phyloP scores from a whole-genome alignment of 2,113 vertebrate genomes.

The Tricholaema leucomelas region DNA sequence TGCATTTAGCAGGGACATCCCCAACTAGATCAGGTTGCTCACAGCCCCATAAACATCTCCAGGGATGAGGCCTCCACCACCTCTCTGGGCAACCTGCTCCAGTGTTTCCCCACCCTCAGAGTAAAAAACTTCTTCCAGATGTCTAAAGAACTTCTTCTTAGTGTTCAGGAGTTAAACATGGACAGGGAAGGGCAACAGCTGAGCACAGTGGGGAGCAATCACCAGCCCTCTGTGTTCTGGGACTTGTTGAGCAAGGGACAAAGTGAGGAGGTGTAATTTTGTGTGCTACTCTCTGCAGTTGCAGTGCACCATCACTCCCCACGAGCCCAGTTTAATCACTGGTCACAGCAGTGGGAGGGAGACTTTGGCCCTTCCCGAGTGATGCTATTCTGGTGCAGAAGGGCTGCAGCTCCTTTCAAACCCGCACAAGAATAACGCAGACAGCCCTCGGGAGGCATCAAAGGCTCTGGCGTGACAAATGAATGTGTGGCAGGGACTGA shows the following conservation, averaged over 20 bases:
- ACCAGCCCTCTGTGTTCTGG: background rate
- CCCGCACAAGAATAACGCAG: background rate
- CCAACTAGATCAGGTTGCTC: no score
- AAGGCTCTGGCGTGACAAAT: background rate
- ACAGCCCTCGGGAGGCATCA: background rate
- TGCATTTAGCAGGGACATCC: no score
- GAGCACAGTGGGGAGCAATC: background rate
- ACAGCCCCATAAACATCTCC: no score
- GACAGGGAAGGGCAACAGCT: background rate
- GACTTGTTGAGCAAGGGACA: background rate
- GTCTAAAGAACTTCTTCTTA: no score
- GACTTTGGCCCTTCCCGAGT: accelerated
- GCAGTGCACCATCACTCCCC: background rate
- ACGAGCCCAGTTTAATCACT: accelerated
- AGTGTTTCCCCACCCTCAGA: no score
- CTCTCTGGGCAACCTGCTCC: no score
- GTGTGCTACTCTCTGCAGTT: background rate
- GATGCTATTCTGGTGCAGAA: background rate
- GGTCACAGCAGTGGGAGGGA: background rate
- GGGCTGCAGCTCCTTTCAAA: background rate
- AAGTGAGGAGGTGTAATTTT: background rate
- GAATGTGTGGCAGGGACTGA: background rate
- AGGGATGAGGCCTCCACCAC: no score
- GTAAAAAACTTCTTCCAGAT: no score
- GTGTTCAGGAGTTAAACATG: background rate